Base-by-base conservation (phyloP, 2,797 vertebrate genomes). In the Labroides dimidiatus region DNA sequence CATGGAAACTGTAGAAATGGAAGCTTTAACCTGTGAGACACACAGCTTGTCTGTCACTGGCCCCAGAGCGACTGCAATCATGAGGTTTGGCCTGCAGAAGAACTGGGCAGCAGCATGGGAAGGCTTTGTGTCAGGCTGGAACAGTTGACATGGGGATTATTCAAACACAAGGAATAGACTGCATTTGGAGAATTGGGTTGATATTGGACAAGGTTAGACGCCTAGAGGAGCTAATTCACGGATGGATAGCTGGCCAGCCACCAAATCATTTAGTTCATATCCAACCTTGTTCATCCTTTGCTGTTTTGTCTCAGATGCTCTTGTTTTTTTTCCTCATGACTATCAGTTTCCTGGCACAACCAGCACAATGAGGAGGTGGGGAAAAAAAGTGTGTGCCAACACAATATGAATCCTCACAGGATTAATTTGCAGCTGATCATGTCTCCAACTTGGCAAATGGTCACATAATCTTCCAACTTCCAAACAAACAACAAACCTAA, bases 371-470 rank as follows among this genome's bases (percentile, higher is more conserved):
- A 84, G 55, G 53, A 76, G 62, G 66, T 20, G 12, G 15, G 30
- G 7, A 33, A 42, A 24, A 49, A 50, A 68, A 54, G 43, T 43
- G 58, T 6, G 23, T 60, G 84, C 87, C 89, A 89, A 90, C 75
- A 64, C 65, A 86, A 81, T 81, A 74, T 61, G 66, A 85, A 81
- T 75, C 64, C 86, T 84, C 80, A 17, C 36, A 70, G 80, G 84
- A 91, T 90, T 91, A 63, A 91, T 92, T 91, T 89, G 84, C 77
- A 72, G 80, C 77, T 79, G 79, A 89, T 84, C 79, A 71, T 84
- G 74, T 84, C 77, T 85, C 59, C 37, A 55, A 73, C 73, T 89
- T 86, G 82, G 87, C 82, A 75, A 87, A 86, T n/a, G 39, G 66
- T 88, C 75, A 56, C 57, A 72, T 61, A 80, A 76, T 84, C 65